Conservation (phyloP, 2,113 vertebrate species). For the Oxyruncus cristatus region DNA sequence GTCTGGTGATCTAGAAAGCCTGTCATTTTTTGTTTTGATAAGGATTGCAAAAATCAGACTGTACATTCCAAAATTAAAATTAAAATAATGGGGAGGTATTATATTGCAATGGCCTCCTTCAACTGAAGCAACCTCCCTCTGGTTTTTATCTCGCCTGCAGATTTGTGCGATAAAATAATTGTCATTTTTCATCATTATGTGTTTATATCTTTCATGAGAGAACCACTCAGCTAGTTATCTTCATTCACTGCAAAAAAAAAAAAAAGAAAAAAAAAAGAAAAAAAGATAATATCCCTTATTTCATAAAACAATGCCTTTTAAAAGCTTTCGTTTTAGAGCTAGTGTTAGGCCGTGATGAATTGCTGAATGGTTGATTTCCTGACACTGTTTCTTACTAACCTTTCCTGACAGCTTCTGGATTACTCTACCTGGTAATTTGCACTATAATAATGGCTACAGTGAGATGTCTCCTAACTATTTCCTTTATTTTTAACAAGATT, state of each 20-base stretch:
- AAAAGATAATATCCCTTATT: constrained; percentile 77
- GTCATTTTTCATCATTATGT: constrained; percentile 65
- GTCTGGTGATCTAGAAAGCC: not conserved
- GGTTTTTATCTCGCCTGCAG: constrained; percentile 19
- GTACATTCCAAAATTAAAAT: constrained; percentile 9
- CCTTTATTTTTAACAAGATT: constrained; percentile 91
- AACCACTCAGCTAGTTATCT: constrained; percentile 52
- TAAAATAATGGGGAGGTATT: constrained; percentile 24
- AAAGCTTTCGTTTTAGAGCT: constrained; percentile 85
- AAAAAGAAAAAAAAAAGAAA: not conserved
- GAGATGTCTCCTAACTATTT: constrained; percentile 82
- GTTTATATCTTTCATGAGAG: constrained; percentile 57
- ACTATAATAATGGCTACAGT: constrained; percentile 91
- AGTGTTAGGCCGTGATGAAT: constrained; percentile 89
- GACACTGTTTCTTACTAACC: constrained; percentile 86
- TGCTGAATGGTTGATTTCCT: constrained; percentile 82
- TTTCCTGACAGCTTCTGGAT: constrained; percentile 94
- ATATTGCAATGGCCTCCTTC: not conserved
- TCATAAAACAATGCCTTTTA: constrained; percentile 80
- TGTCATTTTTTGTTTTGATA: not conserved
- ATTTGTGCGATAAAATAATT: constrained; percentile 48
- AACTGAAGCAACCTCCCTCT: constrained; percentile 11
- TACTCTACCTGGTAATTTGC: constrained; percentile 95
- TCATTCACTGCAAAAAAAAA: constrained; percentile 78
- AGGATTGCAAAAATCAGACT: not conserved